phyloP scores from a whole-genome alignment of 2,113 vertebrate genomes.

The Limnothrissa miodon region DNA sequence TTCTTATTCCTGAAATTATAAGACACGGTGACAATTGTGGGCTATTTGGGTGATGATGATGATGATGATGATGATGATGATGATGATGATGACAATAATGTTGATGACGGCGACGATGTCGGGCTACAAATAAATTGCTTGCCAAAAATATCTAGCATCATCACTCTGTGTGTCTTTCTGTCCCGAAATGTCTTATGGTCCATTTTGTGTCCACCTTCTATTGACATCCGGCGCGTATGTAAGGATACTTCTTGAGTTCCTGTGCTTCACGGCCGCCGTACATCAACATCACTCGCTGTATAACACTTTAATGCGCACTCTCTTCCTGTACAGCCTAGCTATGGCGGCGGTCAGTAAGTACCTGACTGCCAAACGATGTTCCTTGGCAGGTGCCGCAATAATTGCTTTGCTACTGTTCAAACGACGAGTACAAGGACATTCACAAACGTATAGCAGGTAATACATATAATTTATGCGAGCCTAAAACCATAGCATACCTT shows the following conservation, averaged over 20 bases:
- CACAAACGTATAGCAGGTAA: neutral
- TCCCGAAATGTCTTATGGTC: no score
- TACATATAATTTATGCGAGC: neutral
- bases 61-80: no score
- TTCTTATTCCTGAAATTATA: no score
- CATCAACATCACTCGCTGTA: neutral
- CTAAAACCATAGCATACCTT: neutral
- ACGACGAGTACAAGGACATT: conserved; percentile 50
- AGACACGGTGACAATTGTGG: no score
- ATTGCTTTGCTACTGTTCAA: conserved; percentile 76
- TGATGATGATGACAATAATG: no score
- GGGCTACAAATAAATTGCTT: no score
- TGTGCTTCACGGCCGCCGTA: conserved; percentile 2
- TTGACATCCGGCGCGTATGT: no score
- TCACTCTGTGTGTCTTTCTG: no score
- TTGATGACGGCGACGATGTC: no score
- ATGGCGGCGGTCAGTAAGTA: conserved; percentile 92
- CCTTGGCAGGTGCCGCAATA: conserved; percentile 78
- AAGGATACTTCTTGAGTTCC: neutral
- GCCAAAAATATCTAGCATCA: no score
- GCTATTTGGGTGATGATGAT: no score
- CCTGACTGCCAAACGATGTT: conserved; percentile 81
- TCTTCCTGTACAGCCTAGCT: conserved; percentile 37
- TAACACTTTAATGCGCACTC: neutral
- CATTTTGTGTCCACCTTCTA: no score